Conservation (phyloP, 2,888 invertebrate genomes). For the Caenorhabditis sp. region DNA sequence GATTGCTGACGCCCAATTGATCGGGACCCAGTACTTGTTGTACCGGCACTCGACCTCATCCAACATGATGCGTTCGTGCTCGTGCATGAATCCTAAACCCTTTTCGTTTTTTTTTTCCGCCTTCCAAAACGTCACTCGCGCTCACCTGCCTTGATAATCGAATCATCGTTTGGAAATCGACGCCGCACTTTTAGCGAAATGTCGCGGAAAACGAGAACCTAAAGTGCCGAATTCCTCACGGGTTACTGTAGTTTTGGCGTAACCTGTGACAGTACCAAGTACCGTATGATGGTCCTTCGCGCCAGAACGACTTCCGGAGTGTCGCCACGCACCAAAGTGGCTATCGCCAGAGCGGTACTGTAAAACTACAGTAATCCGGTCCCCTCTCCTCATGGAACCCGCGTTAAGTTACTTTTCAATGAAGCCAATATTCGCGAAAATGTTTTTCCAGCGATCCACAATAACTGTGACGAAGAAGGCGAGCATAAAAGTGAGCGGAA, state of each 20-base stretch:
- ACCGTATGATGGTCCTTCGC: conserved; percentile 64
- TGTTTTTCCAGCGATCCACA: conserved; percentile 67
- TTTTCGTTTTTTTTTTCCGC: neutral
- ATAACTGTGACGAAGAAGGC: conserved; percentile 71
- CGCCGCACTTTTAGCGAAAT: conserved; percentile 70
- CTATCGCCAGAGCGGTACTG: conserved; percentile 64
- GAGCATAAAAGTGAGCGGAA: conserved; percentile 70
- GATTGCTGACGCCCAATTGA: conserved; percentile 72
- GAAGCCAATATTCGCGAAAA: conserved; percentile 66
- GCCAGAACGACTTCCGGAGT: conserved; percentile 50
- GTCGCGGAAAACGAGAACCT: conserved; percentile 73
- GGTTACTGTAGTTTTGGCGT: neutral
- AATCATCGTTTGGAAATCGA: conserved; percentile 68
- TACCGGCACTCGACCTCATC: conserved; percentile 61
- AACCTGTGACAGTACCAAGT: conserved; percentile 62
- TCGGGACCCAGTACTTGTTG: conserved; percentile 76
- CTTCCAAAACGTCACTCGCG: too few relatives aligned
- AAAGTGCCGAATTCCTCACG: neutral
- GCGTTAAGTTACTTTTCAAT: conserved; percentile 61
- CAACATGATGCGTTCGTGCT: conserved; percentile 65
- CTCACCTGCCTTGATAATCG: conserved; percentile 65
- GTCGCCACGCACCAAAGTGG: conserved; percentile 61
- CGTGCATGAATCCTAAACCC: conserved; percentile 69
- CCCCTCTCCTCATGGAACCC: too few relatives aligned
- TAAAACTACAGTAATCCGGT: conserved; percentile 1